Evolutionary conservation across 2,888 invertebrate species (phyloP), one percentile per base, ranked within the genome.

Genomic region (Drosophila infuscata): DNA sequence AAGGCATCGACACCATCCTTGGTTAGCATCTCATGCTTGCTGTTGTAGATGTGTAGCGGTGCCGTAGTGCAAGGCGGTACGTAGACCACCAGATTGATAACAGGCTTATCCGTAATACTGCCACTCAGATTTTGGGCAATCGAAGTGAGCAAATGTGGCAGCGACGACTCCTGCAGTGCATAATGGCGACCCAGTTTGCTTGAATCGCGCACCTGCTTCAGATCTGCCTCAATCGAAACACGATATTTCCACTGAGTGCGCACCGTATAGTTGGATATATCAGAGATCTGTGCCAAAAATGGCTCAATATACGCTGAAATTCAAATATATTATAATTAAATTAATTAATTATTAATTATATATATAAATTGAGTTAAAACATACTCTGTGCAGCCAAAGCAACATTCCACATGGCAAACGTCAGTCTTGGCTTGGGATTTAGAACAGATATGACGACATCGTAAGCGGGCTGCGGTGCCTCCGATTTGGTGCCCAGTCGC

Each of bases 161-260:
- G 94, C 30, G 96, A 94, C 29, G 96, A 95, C 82, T 96, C 95
- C 7, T 95, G 94, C 33, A 97, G 93, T 0, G 95, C 95, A 88
- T 94, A 96, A 83, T 95, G 95, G 3, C 95, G 94, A 0, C 94
- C 94, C 25, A 94, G 90, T 54, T 92, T 91, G 41, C 94, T 92
- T 46, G 92, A 85, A 72, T 94, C 94, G 3, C 91, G 91, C 52
- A 96, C 95, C 92, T 95, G 95, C 83, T 94, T 95, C 0, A 97
- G 95, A 70, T 95, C 94, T 9, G 97, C 96, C 67, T 97, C 96
- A 63, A 98, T 94, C 56, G 97, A 95, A 6, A 97, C 94, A 65
- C 97, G 95, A 92, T 97, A 97, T 58, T 98, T 94, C 95, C 97
- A 97, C 92, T 99, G 98, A 0, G 98, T 97, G 91, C 97, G 97